Conservation (phyloP, 1,140 invertebrate species). For the Drosophila eugracilis region DNA sequence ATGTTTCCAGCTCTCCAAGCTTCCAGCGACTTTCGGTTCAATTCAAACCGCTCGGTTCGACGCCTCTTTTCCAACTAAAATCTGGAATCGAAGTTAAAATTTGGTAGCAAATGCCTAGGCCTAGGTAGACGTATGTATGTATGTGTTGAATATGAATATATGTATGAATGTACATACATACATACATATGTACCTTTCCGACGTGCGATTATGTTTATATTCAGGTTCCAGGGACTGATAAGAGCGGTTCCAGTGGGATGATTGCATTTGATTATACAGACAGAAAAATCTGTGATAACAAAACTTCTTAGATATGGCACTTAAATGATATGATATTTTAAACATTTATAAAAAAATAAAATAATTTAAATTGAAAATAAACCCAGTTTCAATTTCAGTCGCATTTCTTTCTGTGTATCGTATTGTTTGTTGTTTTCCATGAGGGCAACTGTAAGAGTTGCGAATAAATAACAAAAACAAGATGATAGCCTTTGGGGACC, state of each 20-base stretch:
- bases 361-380: too few species aligned
- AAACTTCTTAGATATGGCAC: neutral
- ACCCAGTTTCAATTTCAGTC: neutral
- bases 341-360: neutral
- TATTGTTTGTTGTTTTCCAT: conserved; percentile 29
- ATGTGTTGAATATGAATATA: neutral
- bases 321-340: too few species aligned
- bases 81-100: conserved; percentile 42
- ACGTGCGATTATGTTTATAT: conserved; percentile 37
- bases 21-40: conserved; percentile 8
- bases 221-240: conserved; percentile 26
- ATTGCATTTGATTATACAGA: conserved; percentile 10
- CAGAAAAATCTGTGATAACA: neutral
- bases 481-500: conserved; percentile 44
- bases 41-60: conserved; percentile 53
- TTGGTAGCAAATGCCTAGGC: conserved; percentile 28
- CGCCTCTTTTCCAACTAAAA: conserved; percentile 62
- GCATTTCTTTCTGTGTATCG: neutral
- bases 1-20: conserved; percentile 10
- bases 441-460: neutral
- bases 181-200: neutral
- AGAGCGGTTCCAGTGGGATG: conserved; percentile 11
- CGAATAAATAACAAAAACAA: conserved; percentile 54
- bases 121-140: conserved; percentile 38
- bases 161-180: neutral